Evolutionary conservation across 2,888 invertebrate species (phyloP).

Genomic region (Calameuta idolon): DNA sequence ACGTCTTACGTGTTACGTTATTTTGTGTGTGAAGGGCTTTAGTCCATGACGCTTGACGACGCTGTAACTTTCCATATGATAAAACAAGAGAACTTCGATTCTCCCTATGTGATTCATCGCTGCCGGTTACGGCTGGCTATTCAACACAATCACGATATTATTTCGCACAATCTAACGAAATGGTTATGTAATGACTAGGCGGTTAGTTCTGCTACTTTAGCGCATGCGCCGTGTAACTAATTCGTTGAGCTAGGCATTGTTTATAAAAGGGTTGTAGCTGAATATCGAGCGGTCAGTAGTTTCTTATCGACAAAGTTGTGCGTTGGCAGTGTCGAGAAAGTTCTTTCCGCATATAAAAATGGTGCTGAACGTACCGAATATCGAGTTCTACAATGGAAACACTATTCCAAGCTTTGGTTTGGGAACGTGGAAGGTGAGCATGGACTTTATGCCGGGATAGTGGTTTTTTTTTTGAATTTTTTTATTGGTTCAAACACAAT

Average conservation of each 20-base stretch:
- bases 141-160: background rate
- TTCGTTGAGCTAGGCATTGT: background rate
- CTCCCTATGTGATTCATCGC: background rate
- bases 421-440: slow-evolving; percentile 70
- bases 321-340: background rate
- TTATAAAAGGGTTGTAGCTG: background rate
- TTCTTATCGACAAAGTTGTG: background rate
- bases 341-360: slow-evolving; percentile 35
- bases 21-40: background rate
- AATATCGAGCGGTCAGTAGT: background rate
- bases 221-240: background rate
- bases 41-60: background rate
- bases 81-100: background rate
- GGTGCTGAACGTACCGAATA: slow-evolving; percentile 54
- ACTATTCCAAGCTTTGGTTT: slow-evolving; percentile 69
- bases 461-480: background rate
- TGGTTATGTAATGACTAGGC: background rate
- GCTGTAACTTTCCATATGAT: background rate
- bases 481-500: background rate
- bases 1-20: too few relatives aligned
- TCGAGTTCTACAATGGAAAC: slow-evolving; percentile 67
- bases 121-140: background rate
- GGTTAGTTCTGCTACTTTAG: background rate
- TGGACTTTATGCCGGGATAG: background rate
- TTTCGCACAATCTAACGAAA: background rate